Percentiles rank a stretch among this genome's conserved stretches.
Conservation (phyloP, 2,888 invertebrate species). For the Periphyllus acericola region DNA sequence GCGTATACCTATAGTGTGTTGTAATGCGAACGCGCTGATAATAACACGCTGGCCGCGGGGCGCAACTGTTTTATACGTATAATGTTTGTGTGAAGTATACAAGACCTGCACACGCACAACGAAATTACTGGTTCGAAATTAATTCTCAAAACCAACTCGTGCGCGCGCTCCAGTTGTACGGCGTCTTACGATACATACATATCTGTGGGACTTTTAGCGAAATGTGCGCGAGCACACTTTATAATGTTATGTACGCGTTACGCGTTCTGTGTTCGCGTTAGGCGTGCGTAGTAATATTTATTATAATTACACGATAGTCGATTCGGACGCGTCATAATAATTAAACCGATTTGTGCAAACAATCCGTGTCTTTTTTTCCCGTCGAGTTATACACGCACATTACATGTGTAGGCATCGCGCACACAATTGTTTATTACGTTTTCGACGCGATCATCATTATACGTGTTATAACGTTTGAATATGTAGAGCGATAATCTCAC, state of each 20-base stretch:
- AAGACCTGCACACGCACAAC: conserved; percentile 1
- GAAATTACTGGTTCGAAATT: conserved; percentile 13
- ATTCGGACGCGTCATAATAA: neutral
- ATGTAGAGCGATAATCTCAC: neutral
- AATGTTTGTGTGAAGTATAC: neutral
- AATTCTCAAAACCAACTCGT: neutral
- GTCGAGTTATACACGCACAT: neutral
- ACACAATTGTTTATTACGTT: neutral
- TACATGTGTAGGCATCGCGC: neutral
- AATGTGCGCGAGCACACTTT: neutral
- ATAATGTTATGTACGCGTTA: too few species aligned
- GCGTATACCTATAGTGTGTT: neutral
- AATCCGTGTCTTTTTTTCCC: neutral
- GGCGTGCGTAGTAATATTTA: neutral
- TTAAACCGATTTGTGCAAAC: neutral
- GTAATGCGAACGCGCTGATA: neutral
- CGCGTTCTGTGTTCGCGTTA: too few species aligned
- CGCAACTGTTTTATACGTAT: too few species aligned
- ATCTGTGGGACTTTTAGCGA: neutral
- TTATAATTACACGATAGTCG: neutral
- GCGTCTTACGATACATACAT: neutral
- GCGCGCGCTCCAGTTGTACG: neutral
- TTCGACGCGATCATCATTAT: neutral
- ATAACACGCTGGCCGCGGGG: conserved; percentile 2
- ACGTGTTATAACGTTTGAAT: neutral